Evolutionary conservation across 2,113 vertebrate genomes (phyloP).

Genomic region (Oceanites oceanicus): DNA sequence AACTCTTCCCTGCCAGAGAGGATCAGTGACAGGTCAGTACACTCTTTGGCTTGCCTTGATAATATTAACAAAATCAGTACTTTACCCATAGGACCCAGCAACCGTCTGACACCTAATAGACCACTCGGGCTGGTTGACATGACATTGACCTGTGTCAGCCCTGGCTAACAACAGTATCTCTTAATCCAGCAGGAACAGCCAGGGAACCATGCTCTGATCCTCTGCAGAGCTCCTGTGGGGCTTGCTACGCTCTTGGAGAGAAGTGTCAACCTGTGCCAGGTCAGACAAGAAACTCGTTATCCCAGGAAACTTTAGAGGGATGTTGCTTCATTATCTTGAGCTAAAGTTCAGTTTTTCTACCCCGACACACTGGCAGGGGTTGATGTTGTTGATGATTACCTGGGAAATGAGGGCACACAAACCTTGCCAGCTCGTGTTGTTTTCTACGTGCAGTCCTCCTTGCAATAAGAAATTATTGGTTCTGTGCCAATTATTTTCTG

Average conservation of each 20-base stretch:
- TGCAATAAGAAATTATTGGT: not conserved
- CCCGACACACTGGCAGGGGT: not conserved
- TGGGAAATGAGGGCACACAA: accelerated
- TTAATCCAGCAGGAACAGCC: not conserved
- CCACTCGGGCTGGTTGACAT: not conserved
- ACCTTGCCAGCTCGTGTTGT: not conserved
- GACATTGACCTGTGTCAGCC: not conserved
- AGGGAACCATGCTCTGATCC: not conserved
- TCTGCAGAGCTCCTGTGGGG: not conserved
- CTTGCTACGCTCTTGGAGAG: not conserved
- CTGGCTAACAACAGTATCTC: not conserved
- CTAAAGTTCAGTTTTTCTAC: slow-evolving; percentile 24
- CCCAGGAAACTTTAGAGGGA: not conserved
- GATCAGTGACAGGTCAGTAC: not conserved
- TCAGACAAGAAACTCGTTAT: not conserved
- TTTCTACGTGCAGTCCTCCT: not conserved
- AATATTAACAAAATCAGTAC: not conserved
- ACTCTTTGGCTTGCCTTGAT: not conserved
- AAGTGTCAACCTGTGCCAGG: not conserved
- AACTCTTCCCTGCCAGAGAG: not conserved
- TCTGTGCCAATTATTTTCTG: not conserved
- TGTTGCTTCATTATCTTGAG: not conserved
- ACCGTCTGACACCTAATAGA: not conserved
- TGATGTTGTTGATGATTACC: slow-evolving; percentile 18
- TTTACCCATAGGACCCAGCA: not conserved